Base-by-base conservation (phyloP, 37 sponge, comb jelly and placozoan species). In the Bolinopsis microptera region DNA sequence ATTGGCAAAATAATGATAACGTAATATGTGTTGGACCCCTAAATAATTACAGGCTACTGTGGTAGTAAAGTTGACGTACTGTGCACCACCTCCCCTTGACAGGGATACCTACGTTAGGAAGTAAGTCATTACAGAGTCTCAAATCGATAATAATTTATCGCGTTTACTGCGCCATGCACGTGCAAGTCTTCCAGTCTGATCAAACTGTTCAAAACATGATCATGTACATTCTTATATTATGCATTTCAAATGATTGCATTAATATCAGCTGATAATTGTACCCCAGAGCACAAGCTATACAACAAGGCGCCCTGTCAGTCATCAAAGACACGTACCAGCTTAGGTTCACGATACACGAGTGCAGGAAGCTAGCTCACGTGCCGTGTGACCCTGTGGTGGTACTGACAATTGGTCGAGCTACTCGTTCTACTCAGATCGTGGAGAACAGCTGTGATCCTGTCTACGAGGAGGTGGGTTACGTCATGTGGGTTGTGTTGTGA, bases 341-440 rank as follows among this genome's bases (percentile, higher is more conserved):
- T 8, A 72, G 75, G 31, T 72, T 72, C 31, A 72, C 75, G 31
- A 72, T 72, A n/a, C 75, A 72, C 31, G 75, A 72, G 75, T 72
- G 75, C 26, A 72, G 75, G 75, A 72, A 72, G 31, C 26, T 72
- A n/a, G 31, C 75, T 8, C 75, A 72, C 31, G 27, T n/a, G 75
- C 75, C 75, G 31, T 72, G 75, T 28, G 31, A 72, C 26, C 75
- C 75, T 72, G 75, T 72, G 5, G 75, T 72, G 31, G 75, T 72
- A 8, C 75, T 72, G 13, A 72, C 31, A 5, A 72, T 72, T 21
- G 75, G 75, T 28, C 5, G 75, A n/a, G 26, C 3, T 21, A 72
- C 75, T 28, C 75, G 75, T 3, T 72, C 75, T 21, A 72, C 75
- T 5, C 75, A 72, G 75, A 72, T 72, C 75, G 75, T 28, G 27